Evolutionary conservation across 1,140 invertebrate genomes (phyloP).

Genomic region (Bombus confusus): DNA sequence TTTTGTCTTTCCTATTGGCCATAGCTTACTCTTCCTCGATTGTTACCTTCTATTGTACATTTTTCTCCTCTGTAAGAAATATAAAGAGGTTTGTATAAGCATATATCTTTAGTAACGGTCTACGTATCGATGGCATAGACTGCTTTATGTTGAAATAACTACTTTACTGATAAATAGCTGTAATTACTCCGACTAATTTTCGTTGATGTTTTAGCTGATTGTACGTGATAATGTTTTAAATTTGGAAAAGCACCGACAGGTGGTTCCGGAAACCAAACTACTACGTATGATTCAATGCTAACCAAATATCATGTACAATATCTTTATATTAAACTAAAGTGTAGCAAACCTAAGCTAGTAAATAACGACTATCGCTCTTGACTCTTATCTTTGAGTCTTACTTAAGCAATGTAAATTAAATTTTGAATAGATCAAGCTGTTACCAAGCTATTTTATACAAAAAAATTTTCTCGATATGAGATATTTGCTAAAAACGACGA

Average conservation of each 20-base stretch:
- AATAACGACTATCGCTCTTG: background rate
- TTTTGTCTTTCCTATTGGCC: conserved; percentile 72
- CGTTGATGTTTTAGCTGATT: background rate
- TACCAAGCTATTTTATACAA: background rate
- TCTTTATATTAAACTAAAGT: background rate
- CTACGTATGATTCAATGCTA: too few relatives aligned
- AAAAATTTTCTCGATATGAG: background rate
- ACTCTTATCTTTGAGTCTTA: background rate
- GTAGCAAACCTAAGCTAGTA: background rate
- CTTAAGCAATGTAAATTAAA: background rate
- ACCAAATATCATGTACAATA: background rate
- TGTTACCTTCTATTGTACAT: conserved; percentile 54
- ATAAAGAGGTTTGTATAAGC: background rate
- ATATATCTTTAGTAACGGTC: background rate
- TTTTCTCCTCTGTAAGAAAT: conserved; percentile 21
- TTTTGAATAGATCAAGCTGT: background rate
- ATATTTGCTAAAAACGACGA: background rate
- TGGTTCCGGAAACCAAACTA: background rate
- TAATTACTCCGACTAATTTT: too few relatives aligned
- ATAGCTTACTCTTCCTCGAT: conserved; percentile 49
- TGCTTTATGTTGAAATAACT: background rate
- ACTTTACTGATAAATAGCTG: background rate
- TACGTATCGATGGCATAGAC: too few relatives aligned
- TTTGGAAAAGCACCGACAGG: conserved; percentile 38
- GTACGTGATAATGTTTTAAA: background rate